A percentile compares a stretch with the other conserved stretches of the same genome.
Conservation (phyloP, 2,888 invertebrate species). For the Tillus elongatus region DNA sequence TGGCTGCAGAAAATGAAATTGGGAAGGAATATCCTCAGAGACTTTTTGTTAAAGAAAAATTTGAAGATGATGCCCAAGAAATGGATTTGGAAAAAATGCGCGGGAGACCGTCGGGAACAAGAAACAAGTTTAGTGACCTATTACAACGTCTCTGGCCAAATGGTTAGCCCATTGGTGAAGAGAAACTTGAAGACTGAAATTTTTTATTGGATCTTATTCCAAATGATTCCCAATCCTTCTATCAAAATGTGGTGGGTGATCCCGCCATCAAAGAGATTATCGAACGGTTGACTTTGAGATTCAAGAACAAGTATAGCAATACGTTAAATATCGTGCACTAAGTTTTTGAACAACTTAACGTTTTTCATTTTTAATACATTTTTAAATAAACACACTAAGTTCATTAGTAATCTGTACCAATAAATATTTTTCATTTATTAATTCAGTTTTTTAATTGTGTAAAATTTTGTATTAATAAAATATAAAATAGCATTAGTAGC, state of each 20-base stretch:
- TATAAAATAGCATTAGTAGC: too few relatives aligned
- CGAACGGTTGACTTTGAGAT: background rate
- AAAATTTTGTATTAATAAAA: too few relatives aligned
- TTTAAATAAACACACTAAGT: too few relatives aligned
- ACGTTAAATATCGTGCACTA: too few relatives aligned
- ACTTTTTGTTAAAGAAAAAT: background rate
- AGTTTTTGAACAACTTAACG: too few relatives aligned
- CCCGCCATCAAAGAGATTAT: background rate
- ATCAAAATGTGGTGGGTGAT: conserved; percentile 1
- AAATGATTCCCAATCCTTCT: conserved; percentile 1
- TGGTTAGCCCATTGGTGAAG: conserved; percentile 4
- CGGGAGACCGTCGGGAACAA: background rate
- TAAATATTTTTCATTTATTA: too few relatives aligned
- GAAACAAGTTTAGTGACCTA: background rate
- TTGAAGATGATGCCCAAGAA: conserved; percentile 5
- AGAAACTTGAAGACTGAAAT: conserved; percentile 4
- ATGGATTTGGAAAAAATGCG: conserved; percentile 3
- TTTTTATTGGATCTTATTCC: conserved; percentile 2
- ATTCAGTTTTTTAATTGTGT: too few relatives aligned
- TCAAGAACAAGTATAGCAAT: background rate
- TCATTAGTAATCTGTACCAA: too few relatives aligned
- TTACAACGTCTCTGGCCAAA: conserved; percentile 2
- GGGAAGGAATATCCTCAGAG: conserved; percentile 1
- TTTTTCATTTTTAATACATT: too few relatives aligned
- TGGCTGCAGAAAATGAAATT: background rate